phyloP scores from a whole-genome alignment of 1,140 invertebrate genomes.

The Drosophila pallidifrons region DNA sequence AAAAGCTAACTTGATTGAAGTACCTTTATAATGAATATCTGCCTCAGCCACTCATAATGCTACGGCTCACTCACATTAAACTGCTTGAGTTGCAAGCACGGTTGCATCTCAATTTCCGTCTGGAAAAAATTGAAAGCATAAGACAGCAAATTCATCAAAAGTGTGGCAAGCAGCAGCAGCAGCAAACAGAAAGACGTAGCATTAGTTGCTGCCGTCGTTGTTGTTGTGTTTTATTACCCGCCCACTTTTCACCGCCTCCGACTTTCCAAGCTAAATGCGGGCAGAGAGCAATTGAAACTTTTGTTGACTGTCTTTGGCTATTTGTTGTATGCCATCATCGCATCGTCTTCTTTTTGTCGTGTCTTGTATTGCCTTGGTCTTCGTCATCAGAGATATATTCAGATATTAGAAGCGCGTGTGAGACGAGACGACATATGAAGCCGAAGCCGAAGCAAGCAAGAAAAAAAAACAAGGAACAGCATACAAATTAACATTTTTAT shows the following conservation, averaged over 20 bases:
- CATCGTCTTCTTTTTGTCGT: slow-evolving; percentile 38
- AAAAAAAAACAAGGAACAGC: slow-evolving; percentile 55
- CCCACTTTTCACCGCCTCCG: slow-evolving; percentile 66
- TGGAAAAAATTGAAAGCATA: slow-evolving; percentile 34
- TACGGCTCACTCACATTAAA: slow-evolving; percentile 54
- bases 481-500: slow-evolving; percentile 82
- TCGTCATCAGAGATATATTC: slow-evolving; percentile 30
- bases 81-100: slow-evolving; percentile 20
- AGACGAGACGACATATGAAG: slow-evolving; percentile 61
- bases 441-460: slow-evolving; percentile 7
- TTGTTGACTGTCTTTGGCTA: slow-evolving; percentile 37
- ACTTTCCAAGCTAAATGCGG: slow-evolving; percentile 57
- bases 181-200: slow-evolving; percentile 40
- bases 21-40: slow-evolving; percentile 64
- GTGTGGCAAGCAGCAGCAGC: slow-evolving; percentile 65
- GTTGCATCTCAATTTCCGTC: slow-evolving; percentile 63
- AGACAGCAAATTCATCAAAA: slow-evolving; percentile 78
- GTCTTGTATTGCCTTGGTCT: slow-evolving; percentile 35
- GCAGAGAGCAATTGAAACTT: slow-evolving; percentile 69
- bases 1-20: slow-evolving; percentile 54
- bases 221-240: slow-evolving; percentile 30
- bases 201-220: slow-evolving; percentile 34
- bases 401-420: slow-evolving; percentile 77
- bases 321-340: slow-evolving; percentile 74
- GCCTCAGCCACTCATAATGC: slow-evolving; percentile 53